Percentiles rank a stretch among this genome's conserved stretches.
Conservation (phyloP, 2,113 vertebrate genomes). For the Nesoenas mayeri region DNA sequence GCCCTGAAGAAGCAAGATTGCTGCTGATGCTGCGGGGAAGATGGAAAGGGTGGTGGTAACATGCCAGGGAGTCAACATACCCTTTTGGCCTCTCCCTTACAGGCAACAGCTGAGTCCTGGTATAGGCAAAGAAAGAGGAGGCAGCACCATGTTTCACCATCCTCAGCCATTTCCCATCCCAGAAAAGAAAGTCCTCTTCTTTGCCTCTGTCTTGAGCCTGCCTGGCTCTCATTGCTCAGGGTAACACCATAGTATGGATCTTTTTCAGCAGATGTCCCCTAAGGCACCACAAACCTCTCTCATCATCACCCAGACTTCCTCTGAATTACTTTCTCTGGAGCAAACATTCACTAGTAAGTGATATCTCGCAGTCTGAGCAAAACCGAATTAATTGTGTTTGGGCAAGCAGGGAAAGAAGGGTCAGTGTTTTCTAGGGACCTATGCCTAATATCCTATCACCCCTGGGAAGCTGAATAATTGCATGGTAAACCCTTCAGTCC, state of each 20-base stretch:
- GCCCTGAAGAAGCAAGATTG: neutral
- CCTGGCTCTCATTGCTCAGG: neutral
- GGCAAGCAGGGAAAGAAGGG: neutral
- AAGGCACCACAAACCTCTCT: neutral
- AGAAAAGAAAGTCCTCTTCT: neutral
- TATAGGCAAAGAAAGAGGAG: neutral
- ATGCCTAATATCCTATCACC: neutral
- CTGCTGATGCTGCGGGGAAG: neutral
- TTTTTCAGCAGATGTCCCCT: neutral
- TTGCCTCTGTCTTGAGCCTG: neutral
- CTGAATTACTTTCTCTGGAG: neutral
- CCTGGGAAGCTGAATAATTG: neutral
- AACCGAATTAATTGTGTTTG: neutral
- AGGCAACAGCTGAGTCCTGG: neutral
- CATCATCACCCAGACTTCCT: neutral
- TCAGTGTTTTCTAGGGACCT: neutral
- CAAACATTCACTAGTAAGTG: neutral
- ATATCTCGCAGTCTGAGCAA: neutral
- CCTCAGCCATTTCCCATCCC: neutral
- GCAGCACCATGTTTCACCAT: accelerated
- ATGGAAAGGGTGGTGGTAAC: neutral
- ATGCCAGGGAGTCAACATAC: no score
- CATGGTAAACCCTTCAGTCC: neutral
- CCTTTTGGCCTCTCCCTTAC: neutral
- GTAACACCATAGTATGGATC: neutral